phyloP scores from a whole-genome alignment of 2,113 vertebrate genomes.

The Butorides virescens region DNA sequence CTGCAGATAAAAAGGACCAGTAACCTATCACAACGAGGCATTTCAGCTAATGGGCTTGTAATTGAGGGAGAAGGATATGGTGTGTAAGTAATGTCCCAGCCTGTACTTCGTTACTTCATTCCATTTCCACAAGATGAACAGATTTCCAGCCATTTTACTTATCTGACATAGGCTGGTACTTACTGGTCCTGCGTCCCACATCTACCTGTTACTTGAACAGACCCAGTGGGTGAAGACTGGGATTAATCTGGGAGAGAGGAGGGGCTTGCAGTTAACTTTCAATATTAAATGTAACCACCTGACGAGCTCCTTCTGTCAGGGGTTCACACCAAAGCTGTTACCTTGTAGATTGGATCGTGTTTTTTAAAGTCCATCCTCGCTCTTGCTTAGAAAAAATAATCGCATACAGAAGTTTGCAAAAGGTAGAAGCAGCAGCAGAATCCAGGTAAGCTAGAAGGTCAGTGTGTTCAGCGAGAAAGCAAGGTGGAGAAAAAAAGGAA shows the following conservation, averaged over 20 bases:
- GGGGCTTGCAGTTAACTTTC: not conserved
- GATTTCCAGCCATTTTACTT: not conserved
- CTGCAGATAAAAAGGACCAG: constrained; percentile 24
- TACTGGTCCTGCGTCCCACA: not conserved
- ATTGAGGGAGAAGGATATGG: not conserved
- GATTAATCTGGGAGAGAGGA: not conserved
- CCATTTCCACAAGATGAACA: not conserved
- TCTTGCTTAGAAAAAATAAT: constrained; percentile 58
- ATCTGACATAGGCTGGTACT: not conserved
- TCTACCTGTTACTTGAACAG: not conserved
- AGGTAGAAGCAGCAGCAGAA: constrained; percentile 59
- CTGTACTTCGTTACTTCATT: not conserved
- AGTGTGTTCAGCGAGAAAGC: constrained; percentile 42
- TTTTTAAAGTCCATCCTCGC: constrained; percentile 46
- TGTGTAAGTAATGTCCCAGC: not conserved
- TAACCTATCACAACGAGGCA: not conserved
- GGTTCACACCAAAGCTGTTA: constrained; percentile 29
- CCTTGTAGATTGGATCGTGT: constrained; percentile 50
- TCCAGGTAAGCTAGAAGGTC: constrained; percentile 50
- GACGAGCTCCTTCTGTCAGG: not conserved
- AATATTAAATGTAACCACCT: not conserved
- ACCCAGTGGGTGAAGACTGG: not conserved
- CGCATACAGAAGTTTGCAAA: constrained; percentile 30
- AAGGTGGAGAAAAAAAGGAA: not conserved
- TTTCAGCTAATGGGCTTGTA: constrained; percentile 14